Evolutionary conservation across 2,797 vertebrate species (phyloP).

Genomic region (Pachyuromys duprasi): DNA sequence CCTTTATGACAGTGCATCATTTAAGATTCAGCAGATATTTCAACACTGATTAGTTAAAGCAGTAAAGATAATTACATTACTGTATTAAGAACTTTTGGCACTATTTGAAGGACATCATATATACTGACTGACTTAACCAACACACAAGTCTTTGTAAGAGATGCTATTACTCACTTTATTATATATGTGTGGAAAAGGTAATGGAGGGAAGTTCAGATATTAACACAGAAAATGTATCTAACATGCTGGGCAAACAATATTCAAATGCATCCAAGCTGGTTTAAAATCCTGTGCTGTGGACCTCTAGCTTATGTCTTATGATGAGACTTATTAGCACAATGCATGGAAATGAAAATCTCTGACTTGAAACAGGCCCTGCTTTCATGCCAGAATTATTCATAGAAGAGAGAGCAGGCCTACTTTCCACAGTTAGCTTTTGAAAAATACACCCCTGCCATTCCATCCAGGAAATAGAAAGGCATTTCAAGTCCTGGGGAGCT

Average conservation of each 20-base stretch:
- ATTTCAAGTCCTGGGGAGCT: conserved; percentile 30
- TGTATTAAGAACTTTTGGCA: background rate
- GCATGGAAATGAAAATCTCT: background rate
- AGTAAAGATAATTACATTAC: background rate
- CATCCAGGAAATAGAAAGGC: background rate
- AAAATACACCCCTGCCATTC: background rate
- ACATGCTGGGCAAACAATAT: background rate
- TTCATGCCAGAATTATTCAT: background rate
- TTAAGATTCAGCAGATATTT: background rate
- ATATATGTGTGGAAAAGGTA: background rate
- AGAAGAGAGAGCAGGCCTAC: background rate
- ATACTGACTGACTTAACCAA: background rate
- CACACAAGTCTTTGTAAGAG: background rate
- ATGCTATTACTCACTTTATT: background rate
- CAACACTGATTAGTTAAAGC: background rate
- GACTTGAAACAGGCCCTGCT: background rate
- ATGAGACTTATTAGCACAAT: background rate
- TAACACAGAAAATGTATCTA: background rate
- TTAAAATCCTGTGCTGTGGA: background rate
- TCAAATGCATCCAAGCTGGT: background rate
- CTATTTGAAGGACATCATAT: background rate
- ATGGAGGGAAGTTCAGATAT: background rate
- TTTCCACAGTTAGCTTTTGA: background rate
- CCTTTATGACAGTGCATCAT: background rate
- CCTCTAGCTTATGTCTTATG: background rate